These are phyloP conservation scores for Nephrocerus scutellatus DNA, from an alignment of 2,888 invertebrate genomes.

Conservation along the genomic window DNA sequence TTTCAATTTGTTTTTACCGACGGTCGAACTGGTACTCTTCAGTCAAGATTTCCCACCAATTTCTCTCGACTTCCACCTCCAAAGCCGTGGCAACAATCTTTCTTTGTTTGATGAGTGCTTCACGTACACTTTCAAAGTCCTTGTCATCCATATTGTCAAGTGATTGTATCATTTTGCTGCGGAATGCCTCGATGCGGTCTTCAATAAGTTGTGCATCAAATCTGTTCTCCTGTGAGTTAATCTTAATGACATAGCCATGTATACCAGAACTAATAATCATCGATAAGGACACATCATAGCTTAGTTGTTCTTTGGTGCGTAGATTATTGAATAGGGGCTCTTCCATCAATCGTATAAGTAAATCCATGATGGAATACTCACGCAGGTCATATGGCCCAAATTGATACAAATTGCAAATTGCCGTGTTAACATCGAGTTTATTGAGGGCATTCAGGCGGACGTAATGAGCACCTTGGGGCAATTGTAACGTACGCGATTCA, in stretches of 20 bases:
- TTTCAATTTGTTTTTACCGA: slow-evolving; percentile 57
- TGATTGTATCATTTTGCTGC: slow-evolving; percentile 56
- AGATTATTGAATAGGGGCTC: slow-evolving; percentile 82
- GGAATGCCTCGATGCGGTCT: slow-evolving; percentile 64
- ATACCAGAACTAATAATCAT: slow-evolving; percentile 70
- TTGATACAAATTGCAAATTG: slow-evolving; percentile 83
- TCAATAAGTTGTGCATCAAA: slow-evolving; percentile 62
- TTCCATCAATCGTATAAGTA: slow-evolving; percentile 76
- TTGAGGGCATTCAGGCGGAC: slow-evolving; percentile 66
- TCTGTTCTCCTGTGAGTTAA: slow-evolving; percentile 72
- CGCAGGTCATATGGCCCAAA: slow-evolving; percentile 56
- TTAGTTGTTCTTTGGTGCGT: slow-evolving; percentile 83
- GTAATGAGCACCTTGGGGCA: slow-evolving; percentile 62
- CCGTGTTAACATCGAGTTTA: slow-evolving; percentile 67
- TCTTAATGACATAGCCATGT: slow-evolving; percentile 69
- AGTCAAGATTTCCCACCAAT: slow-evolving; percentile 72
- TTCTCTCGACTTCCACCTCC: slow-evolving; percentile 65
- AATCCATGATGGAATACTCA: slow-evolving; percentile 61
- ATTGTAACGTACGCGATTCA: slow-evolving; percentile 56
- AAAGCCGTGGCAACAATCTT: slow-evolving; percentile 69
- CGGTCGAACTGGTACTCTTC: slow-evolving; percentile 73
- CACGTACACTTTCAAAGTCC: slow-evolving; percentile 57
- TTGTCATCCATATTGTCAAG: slow-evolving; percentile 54
- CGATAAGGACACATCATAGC: slow-evolving; percentile 72
- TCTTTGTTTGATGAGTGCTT: slow-evolving; percentile 68